Base-by-base conservation (phyloP, 2,113 vertebrate genomes). In the Apodemus speciosus region DNA sequence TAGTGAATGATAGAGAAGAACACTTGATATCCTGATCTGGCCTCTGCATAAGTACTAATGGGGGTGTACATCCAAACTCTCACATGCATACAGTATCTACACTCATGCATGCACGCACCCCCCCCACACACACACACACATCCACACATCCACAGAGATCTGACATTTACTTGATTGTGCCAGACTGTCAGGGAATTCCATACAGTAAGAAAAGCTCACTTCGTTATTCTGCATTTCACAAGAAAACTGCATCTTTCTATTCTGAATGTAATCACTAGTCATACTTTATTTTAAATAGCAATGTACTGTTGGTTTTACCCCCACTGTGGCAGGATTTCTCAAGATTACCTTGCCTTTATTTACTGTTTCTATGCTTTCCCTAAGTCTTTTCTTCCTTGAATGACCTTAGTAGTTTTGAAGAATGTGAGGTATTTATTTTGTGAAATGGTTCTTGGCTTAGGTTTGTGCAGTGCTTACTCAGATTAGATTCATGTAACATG, bases 391-490 rank as follows among this genome's bases (percentile, higher is more conserved):
- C 62, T 71, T 77, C 72, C 58, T n/a, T 84, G 27, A 62, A 66
- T 60, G 94, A 69, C 18, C 11, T 80, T 73, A 51, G 68, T 9
- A 46, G 71, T n/a, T 92, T 91, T 87, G 35, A 90, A 84, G 35
- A 84, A n/a, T 79, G 40, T 30, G 9, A 72, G 9, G 21, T 60
- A 40, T 92, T 81, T 83, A 69, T 69, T 84, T 83, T 71, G 30
- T 62, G 76, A 49, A 46, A 27, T 80, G 4, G 32, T 20, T 69
- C 66, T 86, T 16, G 46, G 6, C 68, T 46, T 80, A 10, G 25
- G 46, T 23, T 88, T 38, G 3, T 46, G 23, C 43, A 21, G 49
- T 86, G 6, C 46, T 89, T 87, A 66, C 62, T 92, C 32, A 62
- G 38, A 66, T 68, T 84, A 90, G 13, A 72, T 30, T 87, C 40